Evolutionary conservation across 2,888 invertebrate genomes (phyloP), one percentile per base, ranked within the genome.

Genomic region (Barypeithes pellucidus): DNA sequence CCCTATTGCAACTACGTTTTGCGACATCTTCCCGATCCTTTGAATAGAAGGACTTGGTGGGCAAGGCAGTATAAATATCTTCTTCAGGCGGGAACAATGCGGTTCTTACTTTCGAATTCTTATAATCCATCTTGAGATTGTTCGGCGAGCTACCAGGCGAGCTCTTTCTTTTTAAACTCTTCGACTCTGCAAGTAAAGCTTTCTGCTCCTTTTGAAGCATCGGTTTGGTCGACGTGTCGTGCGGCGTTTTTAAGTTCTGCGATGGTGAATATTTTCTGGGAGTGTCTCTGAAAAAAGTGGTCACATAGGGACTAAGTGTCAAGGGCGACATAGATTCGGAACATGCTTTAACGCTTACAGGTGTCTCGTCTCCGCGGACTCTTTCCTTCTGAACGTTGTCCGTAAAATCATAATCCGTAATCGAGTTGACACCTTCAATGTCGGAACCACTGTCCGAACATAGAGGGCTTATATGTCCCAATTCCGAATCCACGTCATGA

Each of bases 381-480:
- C 16, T 16, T 12, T 63, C 62, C 24, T 76, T 75, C 16, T 75
- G 74, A 29, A 80, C 77, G 18, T 79, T 60, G 57, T 77, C 80
- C 47, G 80, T 71, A 54, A 79, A 78, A 59, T 79, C 79, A 41
- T 78, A 79, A 45, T 81, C 78, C 3, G 61, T 66, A 4, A 65
- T 75, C 47, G 50, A 52, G 16, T 11, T 12, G 14, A 41, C 47
- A 43, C 67, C 63, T 33, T 77, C 77, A 47, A 68, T 57, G n/a
- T 79, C 79, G 1, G 54, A 81, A 73, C 75, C 76, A 14, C 78
- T 74, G 24, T 82, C 81, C 52, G 62, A 88, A 87, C 78, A 88
- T 69, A 90, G 79, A 16, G 89, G 88, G 77, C 88, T 88, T 80
- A 90, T 90, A 81, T 88, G 89, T 65, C 90, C 90, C 72, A 90